These are phyloP conservation scores for Cephus sareptanus DNA, from an alignment of 2,888 invertebrate genomes.

Conservation along the genomic window DNA sequence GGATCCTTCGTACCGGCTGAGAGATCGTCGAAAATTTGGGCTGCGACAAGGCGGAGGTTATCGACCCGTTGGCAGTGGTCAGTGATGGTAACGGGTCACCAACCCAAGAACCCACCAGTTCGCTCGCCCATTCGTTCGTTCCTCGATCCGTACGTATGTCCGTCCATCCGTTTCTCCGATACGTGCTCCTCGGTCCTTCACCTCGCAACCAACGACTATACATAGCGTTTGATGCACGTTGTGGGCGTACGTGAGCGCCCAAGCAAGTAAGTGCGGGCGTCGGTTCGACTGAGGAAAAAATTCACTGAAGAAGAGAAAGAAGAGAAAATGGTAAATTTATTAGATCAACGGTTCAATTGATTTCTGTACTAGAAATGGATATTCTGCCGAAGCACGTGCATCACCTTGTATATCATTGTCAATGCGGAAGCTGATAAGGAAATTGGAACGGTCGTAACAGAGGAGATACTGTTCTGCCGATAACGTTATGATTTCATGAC, in stretches of 20 bases:
- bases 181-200: conserved; percentile 51
- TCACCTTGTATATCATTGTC: neutral
- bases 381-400: neutral
- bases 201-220: conserved; percentile 41
- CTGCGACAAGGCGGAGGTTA: conserved; percentile 49
- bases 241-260: neutral
- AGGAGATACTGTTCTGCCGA: neutral
- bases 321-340: neutral
- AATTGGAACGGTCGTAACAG: neutral
- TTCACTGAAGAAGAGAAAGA: neutral
- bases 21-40: conserved; percentile 37
- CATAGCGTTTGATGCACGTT: neutral
- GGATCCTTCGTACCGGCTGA: neutral
- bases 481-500: conserved; percentile 2
- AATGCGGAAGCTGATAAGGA: neutral
- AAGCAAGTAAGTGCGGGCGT: neutral
- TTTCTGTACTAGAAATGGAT: neutral
- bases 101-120: conserved; percentile 27
- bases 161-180: conserved; percentile 11
- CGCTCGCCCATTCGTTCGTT: conserved; percentile 36
- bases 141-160: neutral
- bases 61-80: conserved; percentile 64
- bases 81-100: conserved; percentile 61
- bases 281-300: neutral
- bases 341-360: neutral